These are phyloP conservation scores for Schlechtendalia chinensis DNA, from an alignment of 1,140 invertebrate genomes.

Conservation along the genomic window DNA sequence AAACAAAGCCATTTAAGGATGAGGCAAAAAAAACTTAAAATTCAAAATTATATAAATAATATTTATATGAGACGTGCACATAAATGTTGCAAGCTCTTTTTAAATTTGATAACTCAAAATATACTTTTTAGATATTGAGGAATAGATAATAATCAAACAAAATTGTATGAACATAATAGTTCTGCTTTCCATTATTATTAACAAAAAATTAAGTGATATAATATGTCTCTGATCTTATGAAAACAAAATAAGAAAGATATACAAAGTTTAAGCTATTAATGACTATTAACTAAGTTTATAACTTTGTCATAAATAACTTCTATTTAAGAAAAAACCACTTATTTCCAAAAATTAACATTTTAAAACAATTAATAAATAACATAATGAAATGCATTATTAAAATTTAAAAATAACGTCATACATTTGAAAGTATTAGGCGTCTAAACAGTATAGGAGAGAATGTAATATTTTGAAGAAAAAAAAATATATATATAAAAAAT, in stretches of 20 bases:
- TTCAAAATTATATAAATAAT: too few relatives aligned
- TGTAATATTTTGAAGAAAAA: conserved; percentile 14
- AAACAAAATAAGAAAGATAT: neutral
- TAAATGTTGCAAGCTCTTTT: too few relatives aligned
- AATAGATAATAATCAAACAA: neutral
- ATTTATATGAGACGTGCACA: too few relatives aligned
- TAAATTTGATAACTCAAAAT: too few relatives aligned
- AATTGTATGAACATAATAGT: neutral
- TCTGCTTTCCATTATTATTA: conserved; percentile 3
- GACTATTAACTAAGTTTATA: neutral
- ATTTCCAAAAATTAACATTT: conserved; percentile 34
- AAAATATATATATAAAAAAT: conserved; percentile 26
- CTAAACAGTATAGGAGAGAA: conserved; percentile 43
- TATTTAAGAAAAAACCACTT: conserved; percentile 31
- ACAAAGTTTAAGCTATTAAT: conserved; percentile 18
- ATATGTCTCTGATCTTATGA: neutral
- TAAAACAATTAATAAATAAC: conserved; percentile 45
- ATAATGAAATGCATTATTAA: conserved; percentile 42
- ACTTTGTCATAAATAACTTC: conserved; percentile 22
- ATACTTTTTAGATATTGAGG: neutral
- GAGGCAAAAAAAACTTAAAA: too few relatives aligned
- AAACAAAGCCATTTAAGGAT: too few relatives aligned
- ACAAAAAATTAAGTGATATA: neutral
- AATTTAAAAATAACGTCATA: conserved; percentile 42
- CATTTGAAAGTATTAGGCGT: conserved; percentile 19